Percentiles rank a stretch among this genome's conserved stretches.
Evolutionary conservation across 2,888 invertebrate species (phyloP).

Genomic region (Xestobium rufovillosum): DNA sequence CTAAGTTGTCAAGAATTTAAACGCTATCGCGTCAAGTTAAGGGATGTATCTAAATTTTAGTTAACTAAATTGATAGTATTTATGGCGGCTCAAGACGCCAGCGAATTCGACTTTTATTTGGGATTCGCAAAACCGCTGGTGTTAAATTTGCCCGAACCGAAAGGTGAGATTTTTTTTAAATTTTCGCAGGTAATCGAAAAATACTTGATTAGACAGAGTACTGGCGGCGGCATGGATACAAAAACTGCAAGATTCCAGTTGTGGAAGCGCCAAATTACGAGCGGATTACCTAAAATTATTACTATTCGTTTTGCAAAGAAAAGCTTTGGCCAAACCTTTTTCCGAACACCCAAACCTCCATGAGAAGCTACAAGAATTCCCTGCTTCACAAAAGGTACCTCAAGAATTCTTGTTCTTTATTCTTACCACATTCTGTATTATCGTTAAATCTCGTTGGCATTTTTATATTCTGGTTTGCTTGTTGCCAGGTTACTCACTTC

Average conservation of each 20-base stretch:
- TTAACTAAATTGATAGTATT: no score
- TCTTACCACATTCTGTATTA: background rate
- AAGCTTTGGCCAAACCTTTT: conserved; percentile 41
- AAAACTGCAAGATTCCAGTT: conserved; percentile 34
- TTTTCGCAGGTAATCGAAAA: conserved; percentile 2
- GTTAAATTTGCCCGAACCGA: conserved; percentile 37
- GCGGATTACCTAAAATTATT: conserved; percentile 43
- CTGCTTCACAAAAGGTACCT: conserved; percentile 18
- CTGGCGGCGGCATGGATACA: conserved; percentile 44
- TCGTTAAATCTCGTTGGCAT: no score
- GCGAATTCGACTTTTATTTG: conserved; percentile 41
- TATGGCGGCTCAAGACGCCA: background rate
- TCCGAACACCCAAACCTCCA: conserved; percentile 35
- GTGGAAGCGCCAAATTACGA: conserved; percentile 32
- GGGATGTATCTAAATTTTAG: background rate
- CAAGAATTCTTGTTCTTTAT: background rate
- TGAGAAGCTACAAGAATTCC: conserved; percentile 34
- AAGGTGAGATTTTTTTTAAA: conserved; percentile 33
- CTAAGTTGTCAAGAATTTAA: no score
- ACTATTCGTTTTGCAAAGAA: conserved; percentile 41
- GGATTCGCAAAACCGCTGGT: conserved; percentile 42
- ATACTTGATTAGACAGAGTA: conserved; percentile 35
- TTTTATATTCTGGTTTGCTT: no score
- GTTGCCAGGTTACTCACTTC: background rate
- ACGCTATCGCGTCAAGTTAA: no score